Evolutionary conservation across 1,140 invertebrate species (phyloP).

Genomic region (Magallana gigas): DNA sequence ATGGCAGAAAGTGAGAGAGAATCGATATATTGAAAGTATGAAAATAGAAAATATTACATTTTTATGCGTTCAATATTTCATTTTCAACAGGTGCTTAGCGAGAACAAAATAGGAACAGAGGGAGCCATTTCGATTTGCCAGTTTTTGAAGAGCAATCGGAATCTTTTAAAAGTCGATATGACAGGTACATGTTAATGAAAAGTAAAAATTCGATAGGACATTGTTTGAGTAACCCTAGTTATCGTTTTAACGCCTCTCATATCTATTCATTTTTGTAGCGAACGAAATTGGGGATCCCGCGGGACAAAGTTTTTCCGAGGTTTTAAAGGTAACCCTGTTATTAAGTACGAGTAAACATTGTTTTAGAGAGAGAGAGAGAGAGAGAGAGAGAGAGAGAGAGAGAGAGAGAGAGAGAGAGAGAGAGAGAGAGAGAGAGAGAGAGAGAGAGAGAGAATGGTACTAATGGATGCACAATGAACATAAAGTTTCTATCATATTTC

Average conservation of each 20-base stretch:
- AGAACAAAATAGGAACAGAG: slow-evolving; percentile 67
- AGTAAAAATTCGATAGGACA: not conserved
- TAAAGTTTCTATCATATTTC: no score
- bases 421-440: not conserved
- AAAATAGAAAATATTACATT: not conserved
- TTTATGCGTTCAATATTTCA: slow-evolving; percentile 22
- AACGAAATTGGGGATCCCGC: slow-evolving; percentile 69
- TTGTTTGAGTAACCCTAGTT: not conserved
- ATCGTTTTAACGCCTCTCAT: not conserved
- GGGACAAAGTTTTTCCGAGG: slow-evolving; percentile 63
- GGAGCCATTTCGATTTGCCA: slow-evolving; percentile 65
- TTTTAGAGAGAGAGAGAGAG: not conserved
- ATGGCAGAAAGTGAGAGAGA: not conserved
- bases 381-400: not conserved
- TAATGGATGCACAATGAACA: no score
- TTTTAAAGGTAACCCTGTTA: slow-evolving; percentile 57
- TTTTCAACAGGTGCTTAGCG: slow-evolving; percentile 64
- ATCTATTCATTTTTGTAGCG: slow-evolving; percentile 48
- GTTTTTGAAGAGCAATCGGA: slow-evolving; percentile 65
- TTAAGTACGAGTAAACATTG: no score
- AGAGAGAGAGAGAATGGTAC: not conserved
- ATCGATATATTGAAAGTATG: slow-evolving; percentile 1
- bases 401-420: not conserved
- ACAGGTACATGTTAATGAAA: slow-evolving; percentile 55
- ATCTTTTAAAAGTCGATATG: slow-evolving; percentile 67